Evolutionary conservation across 2,113 vertebrate species (phyloP).

Genomic region (Istiophorus platypterus): DNA sequence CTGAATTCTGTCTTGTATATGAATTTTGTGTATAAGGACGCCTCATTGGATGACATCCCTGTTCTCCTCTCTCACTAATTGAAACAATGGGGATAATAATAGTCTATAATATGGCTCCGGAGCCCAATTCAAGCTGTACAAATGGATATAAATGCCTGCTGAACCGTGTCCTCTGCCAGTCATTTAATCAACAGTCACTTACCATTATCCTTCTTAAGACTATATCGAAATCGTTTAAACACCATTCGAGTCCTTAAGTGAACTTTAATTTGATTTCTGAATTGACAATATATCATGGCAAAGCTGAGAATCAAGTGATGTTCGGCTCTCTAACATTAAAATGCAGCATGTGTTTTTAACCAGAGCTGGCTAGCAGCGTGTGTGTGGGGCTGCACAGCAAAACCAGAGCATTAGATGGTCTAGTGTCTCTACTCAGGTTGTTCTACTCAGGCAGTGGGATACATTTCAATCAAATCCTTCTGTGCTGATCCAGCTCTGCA

Average conservation of each 20-base stretch:
- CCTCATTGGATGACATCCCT: not conserved
- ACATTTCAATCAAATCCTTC: constrained; percentile 43
- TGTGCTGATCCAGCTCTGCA: constrained; percentile 15
- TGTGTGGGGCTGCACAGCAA: constrained; percentile 13
- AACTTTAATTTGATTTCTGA: constrained; percentile 29
- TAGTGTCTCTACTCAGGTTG: constrained; percentile 9
- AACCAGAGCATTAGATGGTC: constrained; percentile 23
- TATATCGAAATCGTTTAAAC: constrained; percentile 49
- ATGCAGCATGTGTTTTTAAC: constrained; percentile 36
- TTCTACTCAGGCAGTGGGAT: constrained; percentile 28
- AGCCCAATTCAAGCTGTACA: constrained; percentile 45
- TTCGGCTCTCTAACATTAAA: constrained; percentile 4
- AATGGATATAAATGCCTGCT: constrained; percentile 34
- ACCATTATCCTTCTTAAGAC: constrained; percentile 39
- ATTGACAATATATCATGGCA: constrained; percentile 8
- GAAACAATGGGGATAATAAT: constrained; percentile 52
- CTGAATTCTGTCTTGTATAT: not conserved
- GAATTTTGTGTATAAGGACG: not conserved
- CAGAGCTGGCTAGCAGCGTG: constrained; percentile 2
- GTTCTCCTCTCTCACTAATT: constrained; percentile 30
- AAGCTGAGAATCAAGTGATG: not conserved
- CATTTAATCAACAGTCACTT: constrained; percentile 50
- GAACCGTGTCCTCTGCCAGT: constrained; percentile 26
- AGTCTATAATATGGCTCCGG: constrained; percentile 57
- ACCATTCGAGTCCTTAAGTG: constrained; percentile 12